Base-by-base conservation (phyloP, 2,888 invertebrate genomes). In the Ophonus ardosiacus region DNA sequence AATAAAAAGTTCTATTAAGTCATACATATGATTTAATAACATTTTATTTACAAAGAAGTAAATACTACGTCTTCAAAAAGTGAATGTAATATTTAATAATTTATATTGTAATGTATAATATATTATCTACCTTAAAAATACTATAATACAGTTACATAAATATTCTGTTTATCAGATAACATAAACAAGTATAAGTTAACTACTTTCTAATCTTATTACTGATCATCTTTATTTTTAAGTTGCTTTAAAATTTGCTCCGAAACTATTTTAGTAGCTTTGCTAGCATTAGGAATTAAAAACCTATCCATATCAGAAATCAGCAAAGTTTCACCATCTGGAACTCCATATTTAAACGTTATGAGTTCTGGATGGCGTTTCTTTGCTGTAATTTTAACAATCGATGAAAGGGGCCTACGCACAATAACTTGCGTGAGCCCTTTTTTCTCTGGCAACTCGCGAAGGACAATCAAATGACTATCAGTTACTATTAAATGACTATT, bases 291-390 rank as follows among this genome's bases (percentile, higher is more conserved):
- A 91, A 98, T 98, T 81, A 98, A 93, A 92, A 98, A 97, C 87
- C 96, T 93, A 92, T 98, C 98, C 96, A 97, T 96, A 90, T 98
- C 98, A 0, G 95, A 96, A 86, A 98, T 96, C 86, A 96, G 93
- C 56, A 97, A 92, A 63, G 94, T 94, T 88, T 96, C 96, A 74
- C 96, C 97, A 90, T 97, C 95, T 1, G 96, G 95, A 84, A 95
- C 93, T 4, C 98, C 98, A 90, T 99, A 99, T 90, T 98, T 98
- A 91, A 99, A 99, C 0, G 99, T 99, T 86, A 99, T 98, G 88
- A 99, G 92, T 91, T 99, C 98, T 0, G 99, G 98, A 90, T 97
- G 96, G 84, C 96, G 95, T 90, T 98, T 98, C 90, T 98, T 98
- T 10, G 98, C 98, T 0, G 99, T 99, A 86, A 99, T 99, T 92